These are phyloP conservation scores for Panagrolaimus sp. DNA, from an alignment of 1,140 invertebrate species.

Conservation along the genomic window DNA sequence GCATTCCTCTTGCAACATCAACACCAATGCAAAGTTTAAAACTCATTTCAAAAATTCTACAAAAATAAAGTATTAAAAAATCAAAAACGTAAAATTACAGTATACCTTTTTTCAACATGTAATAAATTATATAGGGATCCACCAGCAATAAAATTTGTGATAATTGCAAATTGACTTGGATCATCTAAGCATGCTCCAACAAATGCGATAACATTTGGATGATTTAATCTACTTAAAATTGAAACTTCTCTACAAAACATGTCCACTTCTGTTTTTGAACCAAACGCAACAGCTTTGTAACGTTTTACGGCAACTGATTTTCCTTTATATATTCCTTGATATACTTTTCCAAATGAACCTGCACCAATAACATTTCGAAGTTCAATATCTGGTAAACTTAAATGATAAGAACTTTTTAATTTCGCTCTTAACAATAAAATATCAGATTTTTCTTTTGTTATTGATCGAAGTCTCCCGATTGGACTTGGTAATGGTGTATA, in stretches of 20 bases:
- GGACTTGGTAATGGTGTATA: slow-evolving; percentile 64
- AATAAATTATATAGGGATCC: slow-evolving; percentile 63
- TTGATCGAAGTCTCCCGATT: slow-evolving; percentile 62
- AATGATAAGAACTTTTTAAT: slow-evolving; percentile 61
- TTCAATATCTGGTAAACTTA: slow-evolving; percentile 62
- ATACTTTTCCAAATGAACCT: slow-evolving; percentile 64
- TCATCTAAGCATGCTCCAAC: slow-evolving; percentile 64
- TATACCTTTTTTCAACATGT: slow-evolving; percentile 63
- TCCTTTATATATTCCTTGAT: slow-evolving; percentile 62
- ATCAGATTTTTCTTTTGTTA: slow-evolving; percentile 64
- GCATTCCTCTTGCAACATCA: slow-evolving; percentile 64
- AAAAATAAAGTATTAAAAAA: slow-evolving; percentile 22
- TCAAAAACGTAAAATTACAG: neutral
- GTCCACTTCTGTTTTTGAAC: slow-evolving; percentile 64
- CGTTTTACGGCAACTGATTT: slow-evolving; percentile 63
- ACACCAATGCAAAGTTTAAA: slow-evolving; percentile 62
- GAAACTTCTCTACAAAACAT: slow-evolving; percentile 64
- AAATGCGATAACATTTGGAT: slow-evolving; percentile 63
- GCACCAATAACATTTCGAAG: slow-evolving; percentile 62
- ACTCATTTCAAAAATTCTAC: slow-evolving; percentile 61
- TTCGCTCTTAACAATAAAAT: slow-evolving; percentile 62
- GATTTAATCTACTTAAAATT: slow-evolving; percentile 62
- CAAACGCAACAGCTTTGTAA: slow-evolving; percentile 62
- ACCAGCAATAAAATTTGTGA: slow-evolving; percentile 63
- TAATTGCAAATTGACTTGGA: slow-evolving; percentile 65